Percentiles rank a stretch among this genome's conserved stretches.
These are phyloP conservation scores for Epinotia bilunana DNA, from an alignment of 2,888 invertebrate species.

Conservation along the genomic window DNA sequence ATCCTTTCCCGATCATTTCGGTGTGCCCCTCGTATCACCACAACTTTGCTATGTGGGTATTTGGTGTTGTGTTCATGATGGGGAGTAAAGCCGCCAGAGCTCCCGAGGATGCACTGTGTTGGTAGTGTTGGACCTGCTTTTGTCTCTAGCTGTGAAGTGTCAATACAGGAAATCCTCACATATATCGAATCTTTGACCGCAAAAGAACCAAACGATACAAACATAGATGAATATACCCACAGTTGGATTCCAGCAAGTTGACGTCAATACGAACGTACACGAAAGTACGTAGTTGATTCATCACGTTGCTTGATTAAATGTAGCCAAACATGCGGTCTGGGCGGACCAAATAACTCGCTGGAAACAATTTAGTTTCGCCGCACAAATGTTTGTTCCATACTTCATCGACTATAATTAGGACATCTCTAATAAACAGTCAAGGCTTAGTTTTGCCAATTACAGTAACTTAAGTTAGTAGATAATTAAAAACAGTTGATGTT, in stretches of 20 bases:
- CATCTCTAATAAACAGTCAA: conserved; percentile 4
- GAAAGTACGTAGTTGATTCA: not conserved
- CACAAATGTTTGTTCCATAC: conserved; percentile 18
- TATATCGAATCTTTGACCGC: not conserved
- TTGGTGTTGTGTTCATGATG: no score
- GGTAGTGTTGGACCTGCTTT: no score
- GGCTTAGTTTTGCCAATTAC: not conserved
- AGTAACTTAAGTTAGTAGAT: no score
- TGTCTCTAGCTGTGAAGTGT: no score
- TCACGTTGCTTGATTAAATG: conserved; percentile 27
- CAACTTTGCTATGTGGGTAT: no score
- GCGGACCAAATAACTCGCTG: conserved; percentile 8
- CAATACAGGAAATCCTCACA: no score
- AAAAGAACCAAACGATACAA: not conserved
- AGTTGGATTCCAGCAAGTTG: not conserved
- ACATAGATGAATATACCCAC: not conserved
- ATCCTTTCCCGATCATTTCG: no score
- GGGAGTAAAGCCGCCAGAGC: no score
- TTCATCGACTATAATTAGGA: conserved; percentile 9
- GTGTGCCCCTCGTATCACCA: no score
- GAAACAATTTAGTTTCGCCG: conserved; percentile 5
- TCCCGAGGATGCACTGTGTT: no score
- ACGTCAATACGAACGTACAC: conserved; percentile 6
- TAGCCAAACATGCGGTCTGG: conserved; percentile 27
- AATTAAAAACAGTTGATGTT: no score